Evolutionary conservation across 2,888 invertebrate species (phyloP).

Genomic region (Tetragonula carbonaria): DNA sequence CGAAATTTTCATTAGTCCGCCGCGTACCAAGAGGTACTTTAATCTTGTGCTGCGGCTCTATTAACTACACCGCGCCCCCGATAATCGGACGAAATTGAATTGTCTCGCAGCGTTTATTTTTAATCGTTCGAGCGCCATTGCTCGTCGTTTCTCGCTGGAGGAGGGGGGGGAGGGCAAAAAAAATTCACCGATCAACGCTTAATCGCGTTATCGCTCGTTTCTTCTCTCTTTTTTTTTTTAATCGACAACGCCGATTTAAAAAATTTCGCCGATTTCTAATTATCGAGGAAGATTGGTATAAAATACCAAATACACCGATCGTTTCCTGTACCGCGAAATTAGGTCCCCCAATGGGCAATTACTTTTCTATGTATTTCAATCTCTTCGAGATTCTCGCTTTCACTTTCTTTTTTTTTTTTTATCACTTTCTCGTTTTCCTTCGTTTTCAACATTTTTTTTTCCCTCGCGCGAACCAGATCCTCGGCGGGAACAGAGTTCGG

Average conservation of each 20-base stretch:
- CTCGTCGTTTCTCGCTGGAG: not conserved
- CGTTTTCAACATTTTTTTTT: no score
- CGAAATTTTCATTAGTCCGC: constrained; percentile 47
- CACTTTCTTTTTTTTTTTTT: no score
- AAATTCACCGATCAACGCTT: not conserved
- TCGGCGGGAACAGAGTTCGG: no score
- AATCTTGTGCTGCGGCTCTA: constrained; percentile 46
- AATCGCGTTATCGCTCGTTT: not conserved
- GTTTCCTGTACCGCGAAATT: no score
- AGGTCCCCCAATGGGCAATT: no score
- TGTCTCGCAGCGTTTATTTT: constrained; percentile 46
- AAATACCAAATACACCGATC: no score
- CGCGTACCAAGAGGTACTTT: constrained; percentile 43
- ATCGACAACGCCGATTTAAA: not conserved
- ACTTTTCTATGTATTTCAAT: no score
- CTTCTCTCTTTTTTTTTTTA: no score
- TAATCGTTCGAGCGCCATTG: constrained; percentile 6
- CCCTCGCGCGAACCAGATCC: no score
- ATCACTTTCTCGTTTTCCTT: no score
- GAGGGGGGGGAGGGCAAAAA: not conserved
- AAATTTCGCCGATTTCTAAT: not conserved
- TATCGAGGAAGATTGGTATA: no score
- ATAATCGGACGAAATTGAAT: constrained; percentile 53
- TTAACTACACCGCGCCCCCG: constrained; percentile 47
- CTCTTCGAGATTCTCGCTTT: no score